Evolutionary conservation across 1,140 invertebrate genomes (phyloP).

Genomic region (Drosophila bifasciata): DNA sequence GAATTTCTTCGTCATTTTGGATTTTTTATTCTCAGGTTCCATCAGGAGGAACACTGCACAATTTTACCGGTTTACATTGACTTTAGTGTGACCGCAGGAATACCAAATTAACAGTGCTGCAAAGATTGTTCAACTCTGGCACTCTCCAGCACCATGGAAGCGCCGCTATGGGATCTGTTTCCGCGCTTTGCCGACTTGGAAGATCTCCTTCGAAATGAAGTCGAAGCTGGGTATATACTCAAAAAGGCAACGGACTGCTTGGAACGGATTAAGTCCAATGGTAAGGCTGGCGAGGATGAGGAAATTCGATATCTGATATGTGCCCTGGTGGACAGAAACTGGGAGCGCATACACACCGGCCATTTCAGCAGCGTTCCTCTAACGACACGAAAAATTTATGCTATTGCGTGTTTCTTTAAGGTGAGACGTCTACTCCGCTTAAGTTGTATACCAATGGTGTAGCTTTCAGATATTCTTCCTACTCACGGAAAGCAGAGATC

Average conservation of each 20-base stretch:
- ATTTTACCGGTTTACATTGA: slow-evolving; percentile 10
- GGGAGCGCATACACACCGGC: slow-evolving; percentile 93
- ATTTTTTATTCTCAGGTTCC: slow-evolving; percentile 57
- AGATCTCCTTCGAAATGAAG: slow-evolving; percentile 43
- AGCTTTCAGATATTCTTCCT: slow-evolving; percentile 62
- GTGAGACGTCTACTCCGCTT: slow-evolving; percentile 64
- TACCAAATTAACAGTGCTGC: background rate
- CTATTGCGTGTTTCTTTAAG: slow-evolving; percentile 87
- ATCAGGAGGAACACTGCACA: slow-evolving; percentile 27
- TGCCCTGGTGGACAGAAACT: slow-evolving; percentile 89
- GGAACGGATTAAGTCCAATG: background rate
- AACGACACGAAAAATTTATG: slow-evolving; percentile 86
- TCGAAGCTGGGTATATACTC: slow-evolving; percentile 65
- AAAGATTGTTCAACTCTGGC: no score
- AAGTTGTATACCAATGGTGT: background rate
- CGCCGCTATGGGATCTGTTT: slow-evolving; percentile 29
- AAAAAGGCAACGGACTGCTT: slow-evolving; percentile 34
- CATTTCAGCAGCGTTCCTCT: slow-evolving; percentile 92
- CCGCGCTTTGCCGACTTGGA: slow-evolving; percentile 55
- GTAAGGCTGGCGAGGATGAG: slow-evolving; percentile 26
- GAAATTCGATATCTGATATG: slow-evolving; percentile 84
- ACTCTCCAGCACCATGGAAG: slow-evolving; percentile 11
- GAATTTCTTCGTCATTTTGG: slow-evolving; percentile 54
- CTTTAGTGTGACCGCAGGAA: background rate
- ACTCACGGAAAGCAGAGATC: slow-evolving; percentile 50